These are phyloP conservation scores for Andrena hattorfiana DNA, from an alignment of 2,888 invertebrate genomes.

Conservation along the genomic window DNA sequence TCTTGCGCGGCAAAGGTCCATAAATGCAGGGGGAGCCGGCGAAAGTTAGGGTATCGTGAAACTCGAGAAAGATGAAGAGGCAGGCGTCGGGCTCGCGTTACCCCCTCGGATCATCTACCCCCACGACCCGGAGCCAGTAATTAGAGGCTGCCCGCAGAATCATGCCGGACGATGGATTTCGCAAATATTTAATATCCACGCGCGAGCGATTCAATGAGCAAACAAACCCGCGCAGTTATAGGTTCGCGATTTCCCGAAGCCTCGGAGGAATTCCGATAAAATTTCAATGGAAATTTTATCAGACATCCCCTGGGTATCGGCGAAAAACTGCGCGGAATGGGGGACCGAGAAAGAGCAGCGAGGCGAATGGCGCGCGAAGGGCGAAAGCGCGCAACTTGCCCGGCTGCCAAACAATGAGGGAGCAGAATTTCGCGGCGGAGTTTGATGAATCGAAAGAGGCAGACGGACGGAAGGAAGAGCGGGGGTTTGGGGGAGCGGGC, in stretches of 20 bases:
- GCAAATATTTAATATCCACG: conserved; percentile 24
- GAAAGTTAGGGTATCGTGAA: conserved; percentile 48
- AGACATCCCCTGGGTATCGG: neutral
- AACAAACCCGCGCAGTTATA: neutral
- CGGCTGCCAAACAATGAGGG: conserved; percentile 22
- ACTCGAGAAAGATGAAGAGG: conserved; percentile 35
- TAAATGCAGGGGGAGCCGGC: conserved; percentile 32
- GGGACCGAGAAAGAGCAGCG: neutral
- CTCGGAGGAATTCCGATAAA: neutral
- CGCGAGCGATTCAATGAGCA: neutral
- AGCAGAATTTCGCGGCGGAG: conserved; percentile 42
- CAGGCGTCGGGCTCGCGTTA: conserved; percentile 12
- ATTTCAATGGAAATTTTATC: conserved; percentile 13
- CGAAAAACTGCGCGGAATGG: neutral
- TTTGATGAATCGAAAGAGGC: conserved; percentile 59
- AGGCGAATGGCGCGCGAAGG: neutral
- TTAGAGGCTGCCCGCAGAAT: conserved; percentile 37
- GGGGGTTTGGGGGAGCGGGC: conserved; percentile 19
- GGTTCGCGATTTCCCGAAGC: neutral
- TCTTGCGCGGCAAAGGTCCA: conserved; percentile 61
- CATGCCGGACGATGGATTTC: neutral
- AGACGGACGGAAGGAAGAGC: conserved; percentile 26
- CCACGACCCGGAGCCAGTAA: conserved; percentile 36
- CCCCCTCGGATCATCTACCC: conserved; percentile 21
- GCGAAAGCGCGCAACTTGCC: conserved; percentile 13